Conservation (phyloP, 2,888 invertebrate species). For the Xiphydria camelus region DNA sequence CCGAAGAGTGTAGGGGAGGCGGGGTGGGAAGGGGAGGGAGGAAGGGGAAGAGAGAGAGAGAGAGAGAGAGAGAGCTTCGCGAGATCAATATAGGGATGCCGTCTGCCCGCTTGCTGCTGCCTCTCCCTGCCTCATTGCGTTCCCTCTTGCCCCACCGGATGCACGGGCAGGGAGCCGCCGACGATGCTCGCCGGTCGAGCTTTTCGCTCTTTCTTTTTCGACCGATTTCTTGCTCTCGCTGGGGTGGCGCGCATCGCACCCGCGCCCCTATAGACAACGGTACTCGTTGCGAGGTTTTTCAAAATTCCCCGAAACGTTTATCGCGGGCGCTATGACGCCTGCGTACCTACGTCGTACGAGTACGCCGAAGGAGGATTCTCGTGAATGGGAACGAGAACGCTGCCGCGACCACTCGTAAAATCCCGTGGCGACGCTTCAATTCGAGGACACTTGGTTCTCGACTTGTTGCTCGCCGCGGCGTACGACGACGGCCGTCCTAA, state of each 20-base stretch:
- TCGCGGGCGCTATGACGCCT: neutral
- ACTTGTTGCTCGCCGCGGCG: constrained; percentile 27
- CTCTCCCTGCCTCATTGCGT: constrained; percentile 9
- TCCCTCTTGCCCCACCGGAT: constrained; percentile 4
- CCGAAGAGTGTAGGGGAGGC: constrained; percentile 2
- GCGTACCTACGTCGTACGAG: too few species aligned
- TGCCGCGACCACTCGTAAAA: constrained; percentile 18
- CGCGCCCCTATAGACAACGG: too few species aligned
- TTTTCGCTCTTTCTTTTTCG: too few species aligned
- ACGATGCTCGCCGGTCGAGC: too few species aligned
- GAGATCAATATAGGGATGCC: constrained; percentile 30
- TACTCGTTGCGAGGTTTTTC: too few species aligned
- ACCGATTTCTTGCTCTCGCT: too few species aligned
- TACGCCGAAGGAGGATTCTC: constrained; percentile 13
- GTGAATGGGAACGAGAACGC: constrained; percentile 14
- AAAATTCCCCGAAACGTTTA: neutral
- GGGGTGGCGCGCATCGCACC: too few species aligned
- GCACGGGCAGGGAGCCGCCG: too few species aligned
- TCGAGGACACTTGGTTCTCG: constrained; percentile 18
- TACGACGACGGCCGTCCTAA: too few species aligned
- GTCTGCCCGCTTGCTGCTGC: constrained; percentile 20
- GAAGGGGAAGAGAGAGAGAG: constrained; percentile 1
- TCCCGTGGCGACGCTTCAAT: constrained; percentile 24
- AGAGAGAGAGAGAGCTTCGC: constrained; percentile 1
- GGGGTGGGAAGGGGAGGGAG: neutral